A percentile compares a stretch with the other conserved stretches of the same genome.
Conservation (phyloP, 2,113 vertebrate genomes). For the Promerops cafer region DNA sequence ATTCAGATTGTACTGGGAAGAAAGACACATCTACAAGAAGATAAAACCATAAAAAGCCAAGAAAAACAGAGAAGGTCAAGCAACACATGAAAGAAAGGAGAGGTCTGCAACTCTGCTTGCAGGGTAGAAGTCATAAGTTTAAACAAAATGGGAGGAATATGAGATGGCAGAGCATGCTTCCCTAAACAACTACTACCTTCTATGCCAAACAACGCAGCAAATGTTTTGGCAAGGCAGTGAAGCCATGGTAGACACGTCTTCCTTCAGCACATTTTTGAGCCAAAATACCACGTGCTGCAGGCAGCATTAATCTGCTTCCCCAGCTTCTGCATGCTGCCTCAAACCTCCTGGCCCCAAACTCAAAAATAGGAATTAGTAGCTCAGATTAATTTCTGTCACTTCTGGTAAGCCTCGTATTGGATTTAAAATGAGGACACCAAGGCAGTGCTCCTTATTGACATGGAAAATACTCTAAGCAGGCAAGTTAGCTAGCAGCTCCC, state of each 20-base stretch:
- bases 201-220: neutral
- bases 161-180: neutral
- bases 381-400: conserved; percentile 49
- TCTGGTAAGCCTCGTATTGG: neutral
- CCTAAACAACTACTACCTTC: neutral
- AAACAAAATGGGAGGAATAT: neutral
- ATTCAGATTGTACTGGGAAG: neutral
- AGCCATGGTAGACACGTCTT: neutral
- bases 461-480: conserved; percentile 19
- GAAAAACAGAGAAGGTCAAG: neutral
- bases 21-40: neutral
- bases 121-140: accelerated
- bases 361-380: conserved; percentile 37
- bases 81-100: neutral
- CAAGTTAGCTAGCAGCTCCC: neutral
- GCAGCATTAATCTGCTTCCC: conserved; percentile 27
- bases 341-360: conserved; percentile 24
- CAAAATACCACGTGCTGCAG: conserved; percentile 38
- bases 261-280: conserved; percentile 29
- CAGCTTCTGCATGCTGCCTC: neutral
- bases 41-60: neutral
- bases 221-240: neutral
- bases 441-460: neutral
- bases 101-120: neutral
- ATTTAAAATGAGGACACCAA: conserved; percentile 31